Conservation (phyloP, 1,140 invertebrate species). For the Reticulitermes speratus region DNA sequence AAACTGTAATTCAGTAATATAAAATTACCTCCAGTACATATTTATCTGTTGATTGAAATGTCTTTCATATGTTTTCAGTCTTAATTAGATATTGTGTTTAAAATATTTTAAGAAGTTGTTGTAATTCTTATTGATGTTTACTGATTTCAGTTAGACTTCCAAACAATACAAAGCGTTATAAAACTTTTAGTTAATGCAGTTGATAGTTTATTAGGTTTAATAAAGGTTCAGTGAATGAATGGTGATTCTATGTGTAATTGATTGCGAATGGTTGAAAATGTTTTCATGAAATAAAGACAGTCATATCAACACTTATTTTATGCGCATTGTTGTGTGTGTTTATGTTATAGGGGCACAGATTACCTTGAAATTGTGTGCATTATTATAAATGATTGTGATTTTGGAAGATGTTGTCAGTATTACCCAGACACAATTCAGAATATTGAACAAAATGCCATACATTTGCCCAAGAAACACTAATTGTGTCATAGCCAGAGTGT, state of each 20-base stretch:
- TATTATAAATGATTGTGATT: too few species aligned
- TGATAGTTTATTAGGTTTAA: background rate
- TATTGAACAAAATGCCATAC: too few species aligned
- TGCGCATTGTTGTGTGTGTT: background rate
- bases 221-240: background rate
- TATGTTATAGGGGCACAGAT: too few species aligned
- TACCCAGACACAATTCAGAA: too few species aligned
- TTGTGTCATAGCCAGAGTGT: too few species aligned
- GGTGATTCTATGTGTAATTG: background rate
- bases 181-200: background rate
- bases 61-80: constrained; percentile 16
- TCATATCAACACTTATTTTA: constrained; percentile 11
- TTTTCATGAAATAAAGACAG: background rate
- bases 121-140: background rate
- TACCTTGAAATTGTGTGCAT: too few species aligned
- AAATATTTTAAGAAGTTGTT: background rate
- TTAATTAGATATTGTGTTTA: constrained; percentile 1
- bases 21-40: background rate
- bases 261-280: background rate
- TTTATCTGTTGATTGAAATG: background rate
- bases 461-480: too few species aligned
- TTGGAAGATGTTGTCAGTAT: too few species aligned
- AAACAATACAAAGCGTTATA: background rate
- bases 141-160: constrained; percentile 11
- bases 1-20: background rate